Evolutionary conservation across 2,797 vertebrate genomes (phyloP), one percentile per base, ranked within the genome.

Genomic region (Lindbergichthys nudifrons): DNA sequence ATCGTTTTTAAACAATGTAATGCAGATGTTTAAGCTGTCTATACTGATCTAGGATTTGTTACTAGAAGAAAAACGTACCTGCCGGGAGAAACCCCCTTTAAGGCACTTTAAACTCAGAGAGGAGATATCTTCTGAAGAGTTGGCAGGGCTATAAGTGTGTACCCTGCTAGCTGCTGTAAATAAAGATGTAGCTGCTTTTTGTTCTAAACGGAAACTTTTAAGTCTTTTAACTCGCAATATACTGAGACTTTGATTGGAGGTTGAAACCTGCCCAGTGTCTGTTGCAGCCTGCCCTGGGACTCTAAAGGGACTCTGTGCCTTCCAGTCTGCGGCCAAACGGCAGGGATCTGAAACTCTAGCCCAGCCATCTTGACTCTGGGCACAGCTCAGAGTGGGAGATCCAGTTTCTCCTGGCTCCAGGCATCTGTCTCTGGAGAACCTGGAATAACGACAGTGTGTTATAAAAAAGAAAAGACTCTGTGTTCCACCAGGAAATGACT

Each of bases 61-160:
- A 65, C 65, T 50, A 45, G 3, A 77, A 50, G 41, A 41, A 56
- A 76, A 77, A 47, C 26, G n/a, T 53, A 73, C 70, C 50, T 77
- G 75, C 65, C 52, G 53, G 66, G 73, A 60, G 72, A 83, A 81
- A 56, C 62, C 80, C 64, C 59, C 32, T 58, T 61, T 47, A 53
- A 85, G 79, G 85, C 89, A 87, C 89, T 89, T 91, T 85, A 90
- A 82, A 68, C 53, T 82, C 47, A 43, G 1, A 23, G n/a, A 79
- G 64, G 65, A 43, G 42, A 80, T 74, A 58, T 56, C 59, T 46
- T 80, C 64, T 45, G 12, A 71, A 46, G 59, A 70, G 43, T 19
- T 77, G 30, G 60, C 66, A 79, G 42, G 81, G 30, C 58, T 71
- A 32, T 59, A 69, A 62, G 71, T 39, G 39, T 79, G 50, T 53